Percentiles rank a stretch among this genome's conserved stretches.
These are phyloP conservation scores for Microplitis deprimator DNA, from an alignment of 2,888 invertebrate species.

Conservation along the genomic window DNA sequence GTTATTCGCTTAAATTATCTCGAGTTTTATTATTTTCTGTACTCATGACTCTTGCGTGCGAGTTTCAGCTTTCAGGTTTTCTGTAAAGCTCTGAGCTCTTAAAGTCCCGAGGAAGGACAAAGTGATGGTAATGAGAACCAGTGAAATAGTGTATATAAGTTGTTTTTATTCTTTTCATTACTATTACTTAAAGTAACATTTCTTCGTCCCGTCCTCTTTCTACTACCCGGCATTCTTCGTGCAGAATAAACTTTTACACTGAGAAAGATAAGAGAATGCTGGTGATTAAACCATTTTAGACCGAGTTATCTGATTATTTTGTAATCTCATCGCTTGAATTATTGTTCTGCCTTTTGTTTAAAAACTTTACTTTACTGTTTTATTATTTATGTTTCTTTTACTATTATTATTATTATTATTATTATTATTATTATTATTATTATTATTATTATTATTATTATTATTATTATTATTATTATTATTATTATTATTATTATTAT, in stretches of 20 bases:
- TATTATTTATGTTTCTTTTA: background rate
- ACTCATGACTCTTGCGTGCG: background rate
- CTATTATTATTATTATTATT: background rate
- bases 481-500: too few relatives aligned
- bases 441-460: too few relatives aligned
- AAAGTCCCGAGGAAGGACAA: background rate
- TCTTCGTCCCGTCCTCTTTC: background rate
- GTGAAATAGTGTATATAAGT: conserved; percentile 3
- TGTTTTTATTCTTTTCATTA: background rate
- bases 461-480: too few relatives aligned
- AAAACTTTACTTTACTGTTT: background rate
- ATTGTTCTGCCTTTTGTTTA: background rate
- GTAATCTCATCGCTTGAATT: background rate
- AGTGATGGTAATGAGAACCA: conserved; percentile 20
- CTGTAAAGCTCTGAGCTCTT: background rate
- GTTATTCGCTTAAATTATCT: too few relatives aligned
- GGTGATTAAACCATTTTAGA: background rate
- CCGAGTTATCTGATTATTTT: background rate
- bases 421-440: too few relatives aligned
- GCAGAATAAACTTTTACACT: background rate
- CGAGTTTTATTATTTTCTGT: background rate
- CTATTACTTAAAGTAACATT: background rate
- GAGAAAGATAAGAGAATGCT: background rate
- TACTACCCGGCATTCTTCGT: background rate
- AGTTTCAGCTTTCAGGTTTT: background rate